These are phyloP conservation scores for Dicrurus megarhynchus DNA, from an alignment of 2,113 vertebrate species.

Conservation along the genomic window DNA sequence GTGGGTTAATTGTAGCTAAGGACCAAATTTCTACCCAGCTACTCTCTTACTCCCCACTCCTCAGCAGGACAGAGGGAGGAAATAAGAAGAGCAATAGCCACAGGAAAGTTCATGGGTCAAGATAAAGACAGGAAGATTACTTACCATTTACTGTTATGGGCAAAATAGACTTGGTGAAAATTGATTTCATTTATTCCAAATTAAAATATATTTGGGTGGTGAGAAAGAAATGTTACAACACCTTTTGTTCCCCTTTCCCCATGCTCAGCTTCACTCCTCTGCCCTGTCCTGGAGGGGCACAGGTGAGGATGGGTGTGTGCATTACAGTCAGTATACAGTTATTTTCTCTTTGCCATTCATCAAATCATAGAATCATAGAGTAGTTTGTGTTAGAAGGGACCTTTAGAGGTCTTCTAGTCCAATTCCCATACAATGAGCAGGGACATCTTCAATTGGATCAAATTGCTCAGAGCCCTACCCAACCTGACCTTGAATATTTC, in stretches of 20 bases:
- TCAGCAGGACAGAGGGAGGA: background rate
- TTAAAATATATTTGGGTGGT: background rate
- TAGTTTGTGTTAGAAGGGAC: background rate
- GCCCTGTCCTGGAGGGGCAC: background rate
- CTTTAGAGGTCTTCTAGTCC: background rate
- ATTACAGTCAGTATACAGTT: background rate
- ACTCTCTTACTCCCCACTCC: background rate
- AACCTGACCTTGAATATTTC: background rate
- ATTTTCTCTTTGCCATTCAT: background rate
- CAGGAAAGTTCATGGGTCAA: background rate
- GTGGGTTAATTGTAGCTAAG: background rate
- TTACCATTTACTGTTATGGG: background rate
- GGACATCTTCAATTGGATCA: background rate
- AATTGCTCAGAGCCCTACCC: background rate
- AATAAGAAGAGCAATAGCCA: background rate
- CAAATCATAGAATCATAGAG: background rate
- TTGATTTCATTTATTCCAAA: background rate
- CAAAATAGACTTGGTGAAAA: background rate
- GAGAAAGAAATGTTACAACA: background rate
- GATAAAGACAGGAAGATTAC: background rate
- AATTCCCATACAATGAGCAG: background rate
- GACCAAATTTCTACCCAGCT: background rate
- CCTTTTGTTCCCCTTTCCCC: background rate
- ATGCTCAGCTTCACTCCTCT: background rate
- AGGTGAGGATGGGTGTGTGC: background rate